Evolutionary conservation across 1,140 invertebrate genomes (phyloP), one percentile per base, ranked within the genome.

Genomic region (Drosophila lini): DNA sequence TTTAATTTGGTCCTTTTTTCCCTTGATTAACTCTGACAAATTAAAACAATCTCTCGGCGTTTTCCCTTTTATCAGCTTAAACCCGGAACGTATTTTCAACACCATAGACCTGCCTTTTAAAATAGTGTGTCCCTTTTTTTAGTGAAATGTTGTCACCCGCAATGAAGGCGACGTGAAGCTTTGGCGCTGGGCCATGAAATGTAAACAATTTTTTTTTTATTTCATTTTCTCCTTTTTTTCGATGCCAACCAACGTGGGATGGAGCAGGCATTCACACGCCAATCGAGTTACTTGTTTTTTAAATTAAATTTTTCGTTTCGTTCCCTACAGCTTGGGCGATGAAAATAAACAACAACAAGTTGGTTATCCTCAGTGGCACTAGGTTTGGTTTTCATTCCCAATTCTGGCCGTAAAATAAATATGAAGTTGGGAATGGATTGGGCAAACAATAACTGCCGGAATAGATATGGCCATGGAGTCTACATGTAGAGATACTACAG

Each of bases 361-460:
- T 73, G 36, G 69, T 73, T 73, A 73, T 73, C 52, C 65, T 71
- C 45, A 25, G 34, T 22, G 56, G 55, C 56, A 61, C 56, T 62
- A 55, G 57, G 68, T 57, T 57, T 58, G 56, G 50, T 56, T 79
- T 79, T 55, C 69, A 57, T 74, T 58, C 58, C 31, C 44, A 32
- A 63, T 74, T 76, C 81, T 47, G 47, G 59, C 82, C 74, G 76
- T 88, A 76, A 86, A 88, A 88, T 88, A 86, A 88, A 86, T 86
- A 86, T 86, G 83, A 73, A 64, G 69, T 50, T 59, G 28, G 50
- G 61, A 31, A 64, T 80, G 53, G 60, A 81, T 81, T 80, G 81
- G 60, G 45, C 57, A 57, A 81, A 64, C 63, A 77, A 74, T 61
- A 61, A 65, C 53, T 11, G 52, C 15, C 60, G 15, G n/a, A 64